These are phyloP conservation scores for Lysandra bellargus DNA, from an alignment of 2,888 invertebrate species.

Conservation along the genomic window DNA sequence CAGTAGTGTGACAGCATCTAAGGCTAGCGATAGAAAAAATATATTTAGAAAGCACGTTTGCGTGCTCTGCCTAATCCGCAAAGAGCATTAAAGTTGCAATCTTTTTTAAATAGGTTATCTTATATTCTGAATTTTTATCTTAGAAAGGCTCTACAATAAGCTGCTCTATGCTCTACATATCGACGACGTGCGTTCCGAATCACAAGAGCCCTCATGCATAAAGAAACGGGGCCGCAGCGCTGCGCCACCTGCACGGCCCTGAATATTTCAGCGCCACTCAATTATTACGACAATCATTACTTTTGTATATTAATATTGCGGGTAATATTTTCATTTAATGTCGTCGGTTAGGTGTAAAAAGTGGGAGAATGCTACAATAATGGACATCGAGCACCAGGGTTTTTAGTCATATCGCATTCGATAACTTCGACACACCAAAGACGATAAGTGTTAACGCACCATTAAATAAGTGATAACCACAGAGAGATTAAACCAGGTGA, in stretches of 20 bases:
- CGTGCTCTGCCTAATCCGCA: no score
- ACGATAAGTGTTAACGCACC: no score
- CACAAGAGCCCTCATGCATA: slow-evolving; percentile 75
- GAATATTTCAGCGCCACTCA: slow-evolving; percentile 61
- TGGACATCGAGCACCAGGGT: no score
- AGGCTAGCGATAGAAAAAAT: no score
- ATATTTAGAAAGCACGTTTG: no score
- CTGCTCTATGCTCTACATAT: slow-evolving; percentile 56
- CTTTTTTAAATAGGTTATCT: background rate
- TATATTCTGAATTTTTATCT: background rate
- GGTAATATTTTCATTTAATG: background rate
- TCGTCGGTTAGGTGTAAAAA: background rate
- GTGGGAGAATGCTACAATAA: no score
- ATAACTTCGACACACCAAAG: no score
- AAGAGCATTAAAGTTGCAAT: no score
- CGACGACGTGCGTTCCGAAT: slow-evolving; percentile 65
- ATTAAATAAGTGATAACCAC: no score
- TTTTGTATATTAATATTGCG: background rate
- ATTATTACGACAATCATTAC: slow-evolving; percentile 29
- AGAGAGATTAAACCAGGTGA: no score
- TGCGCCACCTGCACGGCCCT: slow-evolving; percentile 66
- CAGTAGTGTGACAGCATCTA: no score
- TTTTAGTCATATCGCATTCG: no score
- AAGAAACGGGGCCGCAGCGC: slow-evolving; percentile 60
- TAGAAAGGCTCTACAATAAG: slow-evolving; percentile 29